Base-by-base conservation (phyloP, 2,888 invertebrate species). In the Hypsopygia costalis region DNA sequence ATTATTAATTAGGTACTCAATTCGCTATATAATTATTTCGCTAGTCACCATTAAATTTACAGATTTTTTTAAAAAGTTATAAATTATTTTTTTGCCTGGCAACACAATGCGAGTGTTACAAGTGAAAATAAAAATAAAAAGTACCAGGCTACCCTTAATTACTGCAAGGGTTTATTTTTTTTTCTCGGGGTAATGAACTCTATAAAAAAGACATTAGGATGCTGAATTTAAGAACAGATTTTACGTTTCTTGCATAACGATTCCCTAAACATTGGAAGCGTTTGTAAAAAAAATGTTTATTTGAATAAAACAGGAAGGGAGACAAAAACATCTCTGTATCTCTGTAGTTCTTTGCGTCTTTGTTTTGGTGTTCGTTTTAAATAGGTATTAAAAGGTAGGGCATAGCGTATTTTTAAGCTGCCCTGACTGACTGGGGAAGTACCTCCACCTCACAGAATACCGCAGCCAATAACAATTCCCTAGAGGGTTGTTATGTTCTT, bases 131-230 rank as follows among this genome's bases (percentile, higher is more conserved):
- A 25, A 25, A 25, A 1, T 25, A 2, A 25, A n/a, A 25, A 25
- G 2, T 25, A 25, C 25, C 16, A 16, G 3, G 25, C 25, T 25
- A 25, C 25, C 25, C 25, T 25, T 25, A 25, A 25, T 25, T 25
- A 7, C 25, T 8, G 25, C 4, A 4, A 25, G 7, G 7, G 39
- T 28, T 33, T 33, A 36, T 28, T 28, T n/a, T 36, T 28, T 36
- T 36, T 39, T 39, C 33, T 39, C 27, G 8, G 33, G 16, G 33
- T 33, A n/a, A n/a, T 39, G 39, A 33, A 39, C 39, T 39, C 39
- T 28, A 33, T 33, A 39, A 39, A 39, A 39, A 39, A 39, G 33
- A 33, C 39, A 39, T 39, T 39, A 39, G 8, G 32, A 8, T 21
- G 36, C 21, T 21, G 4, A 29, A 16, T 20, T 11, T 37, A 30